phyloP scores from a whole-genome alignment of 2,888 invertebrate species.

The Toxonevra muliebris region DNA sequence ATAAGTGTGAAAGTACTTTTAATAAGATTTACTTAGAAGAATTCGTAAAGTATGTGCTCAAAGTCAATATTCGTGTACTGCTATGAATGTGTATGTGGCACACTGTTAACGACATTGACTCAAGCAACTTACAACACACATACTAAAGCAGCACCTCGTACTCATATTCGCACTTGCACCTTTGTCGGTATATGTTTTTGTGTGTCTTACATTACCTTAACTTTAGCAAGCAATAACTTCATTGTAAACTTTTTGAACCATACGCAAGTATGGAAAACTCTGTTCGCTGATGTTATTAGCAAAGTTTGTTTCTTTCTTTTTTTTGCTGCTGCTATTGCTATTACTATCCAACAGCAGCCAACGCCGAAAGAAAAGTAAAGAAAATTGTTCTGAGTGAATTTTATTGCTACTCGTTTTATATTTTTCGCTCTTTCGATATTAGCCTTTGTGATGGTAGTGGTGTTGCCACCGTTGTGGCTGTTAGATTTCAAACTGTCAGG shows the following conservation, averaged over 20 bases:
- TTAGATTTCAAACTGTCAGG: background rate
- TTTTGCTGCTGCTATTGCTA: background rate
- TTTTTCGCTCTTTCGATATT: background rate
- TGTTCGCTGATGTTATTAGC: background rate
- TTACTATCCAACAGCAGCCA: background rate
- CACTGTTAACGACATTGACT: slow-evolving; percentile 23
- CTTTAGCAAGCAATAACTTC: background rate
- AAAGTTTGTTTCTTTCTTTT: background rate
- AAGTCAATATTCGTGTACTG: background rate
- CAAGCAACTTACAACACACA: slow-evolving; percentile 16
- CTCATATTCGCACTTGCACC: too few relatives aligned
- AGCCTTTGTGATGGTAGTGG: background rate
- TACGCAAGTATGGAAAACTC: background rate
- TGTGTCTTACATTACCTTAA: too few relatives aligned
- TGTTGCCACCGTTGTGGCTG: background rate
- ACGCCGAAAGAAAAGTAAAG: background rate
- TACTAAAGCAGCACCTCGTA: background rate
- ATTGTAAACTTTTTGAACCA: slow-evolving; percentile 14
- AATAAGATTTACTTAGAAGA: slow-evolving; percentile 18
- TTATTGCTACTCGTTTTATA: background rate
- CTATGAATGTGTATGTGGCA: background rate
- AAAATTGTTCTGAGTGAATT: too few relatives aligned
- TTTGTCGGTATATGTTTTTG: too few relatives aligned
- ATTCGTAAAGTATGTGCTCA: slow-evolving; percentile 16
- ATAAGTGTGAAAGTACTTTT: background rate